Evolutionary conservation across 2,113 vertebrate genomes (phyloP).

Genomic region (Gadus macrocephalus): DNA sequence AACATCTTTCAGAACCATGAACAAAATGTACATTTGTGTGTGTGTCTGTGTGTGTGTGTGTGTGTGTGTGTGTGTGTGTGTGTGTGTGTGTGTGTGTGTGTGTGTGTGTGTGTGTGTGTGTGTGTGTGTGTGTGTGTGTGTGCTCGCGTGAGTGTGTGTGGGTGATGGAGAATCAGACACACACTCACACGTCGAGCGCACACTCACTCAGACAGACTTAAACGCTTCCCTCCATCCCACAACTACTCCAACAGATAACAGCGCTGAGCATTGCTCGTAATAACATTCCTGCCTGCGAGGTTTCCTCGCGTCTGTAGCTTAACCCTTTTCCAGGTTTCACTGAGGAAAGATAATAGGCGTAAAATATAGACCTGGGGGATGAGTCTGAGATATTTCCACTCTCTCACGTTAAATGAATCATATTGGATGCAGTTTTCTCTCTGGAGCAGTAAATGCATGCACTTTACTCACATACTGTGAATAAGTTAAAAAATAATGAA

Average conservation of each 20-base stretch:
- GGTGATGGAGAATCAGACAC: neutral
- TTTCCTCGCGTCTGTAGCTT: conserved; percentile 25
- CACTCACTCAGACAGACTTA: neutral
- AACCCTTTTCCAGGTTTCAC: conserved; percentile 20
- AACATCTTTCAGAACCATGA: neutral
- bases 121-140: too few species aligned
- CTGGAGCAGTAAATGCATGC: neutral
- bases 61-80: neutral
- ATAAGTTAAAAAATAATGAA: too few species aligned
- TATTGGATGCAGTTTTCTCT: neutral
- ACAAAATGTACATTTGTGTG: neutral
- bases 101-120: too few species aligned
- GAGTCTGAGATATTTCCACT: conserved; percentile 26
- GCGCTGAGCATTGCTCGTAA: conserved; percentile 13
- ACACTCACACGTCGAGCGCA: neutral
- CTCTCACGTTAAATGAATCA: conserved; percentile 33
- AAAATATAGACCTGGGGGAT: conserved; percentile 28
- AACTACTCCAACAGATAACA: conserved; percentile 27
- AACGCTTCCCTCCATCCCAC: conserved; percentile 1
- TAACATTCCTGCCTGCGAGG: conserved; percentile 34
- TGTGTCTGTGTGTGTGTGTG: neutral
- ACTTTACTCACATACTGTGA: too few species aligned
- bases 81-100: too few species aligned
- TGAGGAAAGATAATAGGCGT: conserved; percentile 36
- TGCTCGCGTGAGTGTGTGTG: too few species aligned